These are phyloP conservation scores for Seriola quinqueradiata DNA, from an alignment of 2,113 vertebrate species.

Conservation along the genomic window DNA sequence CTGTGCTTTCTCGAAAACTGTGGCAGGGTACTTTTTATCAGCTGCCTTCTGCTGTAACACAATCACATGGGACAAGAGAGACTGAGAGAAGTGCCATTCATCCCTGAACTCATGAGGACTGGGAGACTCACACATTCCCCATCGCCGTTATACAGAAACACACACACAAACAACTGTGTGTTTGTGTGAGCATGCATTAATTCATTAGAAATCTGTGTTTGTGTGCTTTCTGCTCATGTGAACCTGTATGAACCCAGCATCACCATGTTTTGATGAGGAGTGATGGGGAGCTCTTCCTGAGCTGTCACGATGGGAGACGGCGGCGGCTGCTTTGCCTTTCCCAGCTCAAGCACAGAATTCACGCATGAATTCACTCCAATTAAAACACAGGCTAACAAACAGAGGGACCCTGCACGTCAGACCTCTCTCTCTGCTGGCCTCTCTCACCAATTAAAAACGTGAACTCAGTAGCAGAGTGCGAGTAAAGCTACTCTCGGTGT, in stretches of 20 bases:
- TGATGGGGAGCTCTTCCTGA: slow-evolving; percentile 30
- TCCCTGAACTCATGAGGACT: slow-evolving; percentile 46
- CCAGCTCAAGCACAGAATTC: slow-evolving; percentile 43
- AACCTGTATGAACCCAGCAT: not conserved
- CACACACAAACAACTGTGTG: slow-evolving; percentile 25
- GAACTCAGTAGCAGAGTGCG: not conserved
- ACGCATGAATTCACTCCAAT: slow-evolving; percentile 63
- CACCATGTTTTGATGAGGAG: slow-evolving; percentile 1
- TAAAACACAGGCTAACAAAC: slow-evolving; percentile 60
- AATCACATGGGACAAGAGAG: slow-evolving; percentile 35
- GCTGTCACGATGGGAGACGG: slow-evolving; percentile 21
- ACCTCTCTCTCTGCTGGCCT: slow-evolving; percentile 26
- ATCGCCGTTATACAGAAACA: slow-evolving; percentile 21
- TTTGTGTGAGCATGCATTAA: slow-evolving; percentile 20
- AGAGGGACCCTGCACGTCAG: not conserved
- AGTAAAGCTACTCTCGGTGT: not conserved
- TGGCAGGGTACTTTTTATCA: slow-evolving; percentile 52
- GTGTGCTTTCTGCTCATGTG: slow-evolving; percentile 4
- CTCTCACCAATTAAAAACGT: slow-evolving; percentile 7
- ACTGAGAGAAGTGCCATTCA: slow-evolving; percentile 45
- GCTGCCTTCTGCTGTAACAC: slow-evolving; percentile 44
- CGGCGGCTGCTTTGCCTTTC: slow-evolving; percentile 34
- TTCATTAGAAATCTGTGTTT: slow-evolving; percentile 30
- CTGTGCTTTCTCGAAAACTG: slow-evolving; percentile 37
- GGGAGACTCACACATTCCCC: slow-evolving; percentile 48